Percentiles rank a stretch among this genome's conserved stretches.
Conservation (phyloP, 2,888 invertebrate genomes). For the Ochropacha duplaris region DNA sequence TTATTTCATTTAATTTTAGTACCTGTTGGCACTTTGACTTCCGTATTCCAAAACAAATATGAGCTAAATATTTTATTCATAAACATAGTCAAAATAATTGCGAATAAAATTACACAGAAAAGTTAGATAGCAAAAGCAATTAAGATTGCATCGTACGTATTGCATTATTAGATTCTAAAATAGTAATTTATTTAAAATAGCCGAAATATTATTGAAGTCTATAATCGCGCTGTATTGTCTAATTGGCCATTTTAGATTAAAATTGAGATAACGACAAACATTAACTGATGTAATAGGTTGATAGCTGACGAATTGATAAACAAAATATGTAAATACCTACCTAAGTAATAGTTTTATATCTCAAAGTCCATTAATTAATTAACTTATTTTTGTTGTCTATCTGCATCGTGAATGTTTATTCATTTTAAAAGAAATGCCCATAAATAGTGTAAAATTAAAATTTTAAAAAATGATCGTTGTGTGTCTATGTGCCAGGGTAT, state of each 20-base stretch:
- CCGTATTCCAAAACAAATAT: not conserved
- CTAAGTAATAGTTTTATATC: not conserved
- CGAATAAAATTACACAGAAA: no score
- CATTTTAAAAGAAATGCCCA: not conserved
- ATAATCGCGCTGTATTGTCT: not conserved
- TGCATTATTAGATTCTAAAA: no score
- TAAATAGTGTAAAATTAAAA: not conserved
- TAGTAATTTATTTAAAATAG: not conserved
- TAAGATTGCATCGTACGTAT: no score
- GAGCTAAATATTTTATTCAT: not conserved
- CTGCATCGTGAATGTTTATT: no score
- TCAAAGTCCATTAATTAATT: not conserved
- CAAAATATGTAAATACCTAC: no score
- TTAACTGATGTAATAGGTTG: not conserved
- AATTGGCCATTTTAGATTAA: not conserved
- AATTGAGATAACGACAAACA: not conserved
- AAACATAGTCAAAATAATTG: not conserved
- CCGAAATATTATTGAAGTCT: not conserved
- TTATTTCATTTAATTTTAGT: not conserved
- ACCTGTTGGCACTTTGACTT: not conserved
- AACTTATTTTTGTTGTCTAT: not conserved
- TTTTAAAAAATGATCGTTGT: slow-evolving; percentile 5
- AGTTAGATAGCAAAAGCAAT: no score
- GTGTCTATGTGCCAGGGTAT: not conserved
- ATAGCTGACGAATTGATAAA: not conserved